These are phyloP conservation scores for Plebejus melissa DNA, from an alignment of 2,888 invertebrate genomes.

Conservation along the genomic window DNA sequence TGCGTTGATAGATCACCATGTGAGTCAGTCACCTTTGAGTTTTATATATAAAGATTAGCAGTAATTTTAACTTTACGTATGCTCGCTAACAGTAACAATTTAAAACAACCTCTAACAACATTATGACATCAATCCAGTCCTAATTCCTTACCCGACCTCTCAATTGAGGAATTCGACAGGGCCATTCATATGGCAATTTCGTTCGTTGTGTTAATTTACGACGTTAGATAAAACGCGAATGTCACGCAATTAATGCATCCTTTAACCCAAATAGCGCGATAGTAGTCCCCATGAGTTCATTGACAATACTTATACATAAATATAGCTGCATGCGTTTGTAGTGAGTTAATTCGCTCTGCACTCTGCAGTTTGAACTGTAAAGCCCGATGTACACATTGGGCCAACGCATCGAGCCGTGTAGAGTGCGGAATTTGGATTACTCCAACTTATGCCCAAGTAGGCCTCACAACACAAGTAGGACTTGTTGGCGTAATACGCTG, in stretches of 20 bases:
- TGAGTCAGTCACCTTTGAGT: too few species aligned
- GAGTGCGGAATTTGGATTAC: too few species aligned
- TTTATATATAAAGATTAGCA: not conserved
- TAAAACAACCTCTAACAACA: not conserved
- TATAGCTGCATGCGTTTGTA: not conserved
- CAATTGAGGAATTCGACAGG: slow-evolving; percentile 17
- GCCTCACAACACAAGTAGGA: too few species aligned
- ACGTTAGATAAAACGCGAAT: slow-evolving; percentile 27
- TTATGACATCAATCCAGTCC: not conserved
- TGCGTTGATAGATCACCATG: too few species aligned
- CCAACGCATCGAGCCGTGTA: too few species aligned
- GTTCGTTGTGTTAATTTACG: slow-evolving; percentile 35
- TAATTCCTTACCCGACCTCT: slow-evolving; percentile 1
- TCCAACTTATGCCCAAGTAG: too few species aligned
- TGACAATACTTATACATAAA: not conserved
- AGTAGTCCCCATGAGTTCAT: slow-evolving; percentile 37
- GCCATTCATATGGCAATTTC: slow-evolving; percentile 1
- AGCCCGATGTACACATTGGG: too few species aligned
- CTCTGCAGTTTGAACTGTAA: not conserved
- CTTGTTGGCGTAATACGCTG: too few species aligned
- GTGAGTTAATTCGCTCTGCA: not conserved
- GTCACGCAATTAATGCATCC: slow-evolving; percentile 41
- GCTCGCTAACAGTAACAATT: not conserved
- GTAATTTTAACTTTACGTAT: not conserved
- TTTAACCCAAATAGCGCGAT: slow-evolving; percentile 43